Base-by-base conservation (phyloP, 2,113 vertebrate species). In the Apodemus sylvaticus region DNA sequence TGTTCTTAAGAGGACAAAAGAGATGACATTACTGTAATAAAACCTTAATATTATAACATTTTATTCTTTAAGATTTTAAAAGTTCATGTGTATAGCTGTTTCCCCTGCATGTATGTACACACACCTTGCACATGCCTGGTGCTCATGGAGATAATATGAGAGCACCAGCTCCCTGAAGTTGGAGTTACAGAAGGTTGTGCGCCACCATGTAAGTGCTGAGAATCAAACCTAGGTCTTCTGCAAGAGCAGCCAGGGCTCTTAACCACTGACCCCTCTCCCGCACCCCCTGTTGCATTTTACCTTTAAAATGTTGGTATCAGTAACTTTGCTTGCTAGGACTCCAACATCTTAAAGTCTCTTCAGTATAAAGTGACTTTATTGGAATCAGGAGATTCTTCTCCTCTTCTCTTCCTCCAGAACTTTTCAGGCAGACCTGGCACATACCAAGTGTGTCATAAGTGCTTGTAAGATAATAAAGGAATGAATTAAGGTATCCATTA, bases 301-400 rank as follows among this genome's bases (percentile, higher is more conserved):
- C 81, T 79, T 60, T 81, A 20, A 95, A 76, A 71, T 90, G 20
- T 22, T 85, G 19, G 39, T 86, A 58, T 70, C 8, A 39, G 45
- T 48, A 89, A 13, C 39, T 83, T 60, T 95, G 29, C 79, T 86
- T 81, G 68, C 53, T 86, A 68, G 12, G n/a, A 82, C 64, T 17
- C 9, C 81, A 94, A 36, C 62, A 96, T 92, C 91, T 78, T 92
- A 73, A 91, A 73, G 39, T 64, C 51, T 76, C n/a, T 24, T 68
- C 39, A 29, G 29, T 90, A 91, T 34, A 94, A 92, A 91, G 42
- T 86, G 64, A 76, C 24, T 66, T 89, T 62, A 45, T 51, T 36
- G 36, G 51, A 17, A 14, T 3, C n/a, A 78, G 48, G 29, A 17
- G 36, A 45, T 34, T 36, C 51, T 39, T 29, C 48, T 16, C 22